Conservation (phyloP, 2,113 vertebrate species). For the Siphamia tubifer region DNA sequence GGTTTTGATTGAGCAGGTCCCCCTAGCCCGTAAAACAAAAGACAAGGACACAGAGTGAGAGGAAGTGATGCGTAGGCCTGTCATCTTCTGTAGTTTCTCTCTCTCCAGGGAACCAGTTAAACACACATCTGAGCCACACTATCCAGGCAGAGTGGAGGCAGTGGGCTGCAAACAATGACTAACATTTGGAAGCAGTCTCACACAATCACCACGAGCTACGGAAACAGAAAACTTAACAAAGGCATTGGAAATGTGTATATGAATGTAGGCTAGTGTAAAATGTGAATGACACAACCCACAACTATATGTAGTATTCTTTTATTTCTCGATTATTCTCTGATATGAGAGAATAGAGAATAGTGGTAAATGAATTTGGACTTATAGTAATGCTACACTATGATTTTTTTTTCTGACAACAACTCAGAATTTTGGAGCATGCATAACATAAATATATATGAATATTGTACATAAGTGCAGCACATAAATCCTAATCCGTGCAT, state of each 20-base stretch:
- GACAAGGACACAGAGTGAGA: slow-evolving; percentile 51
- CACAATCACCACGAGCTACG: slow-evolving; percentile 14
- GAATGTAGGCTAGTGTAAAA: too few species aligned
- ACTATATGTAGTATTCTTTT: too few species aligned
- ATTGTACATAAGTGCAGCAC: too few species aligned
- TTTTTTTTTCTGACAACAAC: too few species aligned
- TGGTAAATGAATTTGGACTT: too few species aligned
- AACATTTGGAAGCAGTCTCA: slow-evolving; percentile 52
- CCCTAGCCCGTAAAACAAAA: slow-evolving; percentile 51
- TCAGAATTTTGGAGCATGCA: too few species aligned
- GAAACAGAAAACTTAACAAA: slow-evolving; percentile 10
- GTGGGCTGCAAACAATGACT: slow-evolving; percentile 50
- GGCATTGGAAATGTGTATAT: not conserved
- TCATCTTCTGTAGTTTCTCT: slow-evolving; percentile 56
- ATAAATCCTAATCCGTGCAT: too few species aligned
- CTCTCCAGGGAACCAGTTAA: slow-evolving; percentile 63
- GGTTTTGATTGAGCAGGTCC: slow-evolving; percentile 49
- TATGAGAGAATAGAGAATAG: too few species aligned
- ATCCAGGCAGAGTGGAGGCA: slow-evolving; percentile 45
- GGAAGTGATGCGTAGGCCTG: slow-evolving; percentile 63
- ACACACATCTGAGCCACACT: slow-evolving; percentile 53
- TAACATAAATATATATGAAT: too few species aligned
- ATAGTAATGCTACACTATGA: too few species aligned
- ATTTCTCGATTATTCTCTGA: too few species aligned
- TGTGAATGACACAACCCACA: too few species aligned